Evolutionary conservation across 2,888 invertebrate genomes (phyloP).

Genomic region (Ischnus inquisitorius): DNA sequence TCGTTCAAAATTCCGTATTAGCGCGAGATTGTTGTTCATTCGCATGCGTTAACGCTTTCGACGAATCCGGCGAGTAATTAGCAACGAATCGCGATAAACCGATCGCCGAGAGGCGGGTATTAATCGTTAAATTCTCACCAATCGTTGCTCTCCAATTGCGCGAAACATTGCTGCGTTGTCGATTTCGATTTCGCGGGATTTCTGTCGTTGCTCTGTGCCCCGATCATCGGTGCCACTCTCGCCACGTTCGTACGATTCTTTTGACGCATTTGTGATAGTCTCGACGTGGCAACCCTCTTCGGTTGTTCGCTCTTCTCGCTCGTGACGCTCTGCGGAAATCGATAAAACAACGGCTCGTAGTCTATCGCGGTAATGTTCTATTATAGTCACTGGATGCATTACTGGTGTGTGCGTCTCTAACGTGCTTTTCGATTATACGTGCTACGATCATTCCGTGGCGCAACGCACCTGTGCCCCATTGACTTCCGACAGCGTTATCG

Average conservation of each 20-base stretch:
- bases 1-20: slow-evolving; percentile 29
- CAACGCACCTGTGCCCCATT: slow-evolving; percentile 55
- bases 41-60: slow-evolving; percentile 1
- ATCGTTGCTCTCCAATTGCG: slow-evolving; percentile 90
- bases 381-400: background rate
- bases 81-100: too few species aligned
- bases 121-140: slow-evolving; percentile 85
- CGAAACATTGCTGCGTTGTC: slow-evolving; percentile 88
- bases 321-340: slow-evolving; percentile 50
- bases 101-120: too few species aligned
- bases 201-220: slow-evolving; percentile 81
- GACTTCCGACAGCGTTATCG: slow-evolving; percentile 38
- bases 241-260: slow-evolving; percentile 70
- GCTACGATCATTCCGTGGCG: slow-evolving; percentile 16
- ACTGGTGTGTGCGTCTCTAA: background rate
- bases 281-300: slow-evolving; percentile 70
- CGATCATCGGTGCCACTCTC: slow-evolving; percentile 73
- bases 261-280: slow-evolving; percentile 74
- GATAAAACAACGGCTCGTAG: slow-evolving; percentile 43
- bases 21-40: background rate
- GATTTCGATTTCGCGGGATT: slow-evolving; percentile 89
- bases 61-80: background rate
- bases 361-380: background rate
- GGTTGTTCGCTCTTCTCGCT: slow-evolving; percentile 66
- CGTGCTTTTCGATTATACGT: background rate